Evolutionary conservation across 2,888 invertebrate species (phyloP).

Genomic region (Hirtodrosophila duncani): DNA sequence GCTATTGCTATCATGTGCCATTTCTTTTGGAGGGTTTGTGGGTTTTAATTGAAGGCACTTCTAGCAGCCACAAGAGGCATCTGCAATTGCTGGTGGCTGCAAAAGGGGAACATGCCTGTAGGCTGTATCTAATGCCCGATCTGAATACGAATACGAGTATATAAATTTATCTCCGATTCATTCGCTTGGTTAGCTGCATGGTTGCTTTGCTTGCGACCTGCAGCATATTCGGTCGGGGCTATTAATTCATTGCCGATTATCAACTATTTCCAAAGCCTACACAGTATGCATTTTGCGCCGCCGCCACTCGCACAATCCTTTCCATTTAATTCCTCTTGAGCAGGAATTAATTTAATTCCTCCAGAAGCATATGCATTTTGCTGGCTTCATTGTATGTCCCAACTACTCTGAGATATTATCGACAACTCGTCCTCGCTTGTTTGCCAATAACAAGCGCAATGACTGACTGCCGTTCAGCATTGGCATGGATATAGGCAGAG

Average conservation of each 20-base stretch:
- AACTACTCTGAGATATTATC: conserved; percentile 67
- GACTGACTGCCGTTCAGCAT: conserved; percentile 30
- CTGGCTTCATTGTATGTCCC: conserved; percentile 51
- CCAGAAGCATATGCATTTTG: conserved; percentile 41
- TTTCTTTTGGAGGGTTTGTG: conserved; percentile 26
- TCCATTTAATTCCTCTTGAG: too few species aligned
- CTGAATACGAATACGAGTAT: conserved; percentile 33
- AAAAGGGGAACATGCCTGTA: conserved; percentile 9
- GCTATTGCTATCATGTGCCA: conserved; percentile 36
- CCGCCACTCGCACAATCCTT: too few species aligned
- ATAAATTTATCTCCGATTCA: conserved; percentile 44
- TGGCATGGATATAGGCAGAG: too few species aligned
- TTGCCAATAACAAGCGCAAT: conserved; percentile 46
- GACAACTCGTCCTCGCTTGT: conserved; percentile 62
- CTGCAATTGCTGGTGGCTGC: conserved; percentile 50
- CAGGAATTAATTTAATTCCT: too few species aligned
- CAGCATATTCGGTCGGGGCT: conserved; percentile 63
- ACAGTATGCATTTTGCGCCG: conserved; percentile 68
- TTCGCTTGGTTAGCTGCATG: conserved; percentile 19
- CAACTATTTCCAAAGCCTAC: conserved; percentile 55
- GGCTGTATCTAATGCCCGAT: conserved; percentile 28
- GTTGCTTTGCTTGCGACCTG: conserved; percentile 39
- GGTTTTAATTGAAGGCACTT: conserved; percentile 59
- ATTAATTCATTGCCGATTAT: conserved; percentile 72
- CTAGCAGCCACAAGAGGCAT: conserved; percentile 41